Percentiles rank a stretch among this genome's conserved stretches.
These are phyloP conservation scores for Arge pagana DNA, from an alignment of 2,888 invertebrate species.

Conservation along the genomic window DNA sequence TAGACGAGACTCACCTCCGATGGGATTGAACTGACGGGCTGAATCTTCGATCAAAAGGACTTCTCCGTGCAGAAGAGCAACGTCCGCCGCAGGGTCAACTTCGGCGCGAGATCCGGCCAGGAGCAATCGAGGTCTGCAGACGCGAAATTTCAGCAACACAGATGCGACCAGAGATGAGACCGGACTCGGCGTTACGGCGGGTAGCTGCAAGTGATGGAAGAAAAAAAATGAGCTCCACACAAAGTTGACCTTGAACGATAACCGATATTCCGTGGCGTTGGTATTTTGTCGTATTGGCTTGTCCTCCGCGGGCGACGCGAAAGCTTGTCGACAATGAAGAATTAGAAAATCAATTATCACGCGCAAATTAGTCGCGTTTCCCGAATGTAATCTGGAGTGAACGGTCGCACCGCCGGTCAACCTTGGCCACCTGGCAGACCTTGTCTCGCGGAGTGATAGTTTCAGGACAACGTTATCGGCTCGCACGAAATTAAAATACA, in stretches of 20 bases:
- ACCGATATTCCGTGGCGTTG: too few species aligned
- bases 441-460: too few species aligned
- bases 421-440: constrained; percentile 15
- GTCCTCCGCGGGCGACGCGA: too few species aligned
- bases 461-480: too few species aligned
- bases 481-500: too few species aligned
- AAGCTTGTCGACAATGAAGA: too few species aligned
- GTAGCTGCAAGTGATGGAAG: constrained; percentile 41
- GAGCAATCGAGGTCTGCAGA: constrained; percentile 60
- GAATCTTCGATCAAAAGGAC: constrained; percentile 67
- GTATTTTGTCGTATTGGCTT: too few species aligned
- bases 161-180: constrained; percentile 53
- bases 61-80: constrained; percentile 66
- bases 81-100: constrained; percentile 65
- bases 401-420: constrained; percentile 14
- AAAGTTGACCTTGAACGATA: too few species aligned
- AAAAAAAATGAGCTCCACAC: constrained; percentile 1
- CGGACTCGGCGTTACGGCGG: constrained; percentile 49
- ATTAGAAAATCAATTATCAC: too few species aligned
- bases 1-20: constrained; percentile 54
- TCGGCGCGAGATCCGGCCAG: constrained; percentile 69
- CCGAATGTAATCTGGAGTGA: constrained; percentile 5
- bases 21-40: constrained; percentile 63
- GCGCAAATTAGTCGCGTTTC: too few species aligned
- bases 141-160: constrained; percentile 51